Evolutionary conservation across 2,797 vertebrate genomes (phyloP), one percentile per base, ranked within the genome.

Genomic region (Tokudaia tokunoshimensis): DNA sequence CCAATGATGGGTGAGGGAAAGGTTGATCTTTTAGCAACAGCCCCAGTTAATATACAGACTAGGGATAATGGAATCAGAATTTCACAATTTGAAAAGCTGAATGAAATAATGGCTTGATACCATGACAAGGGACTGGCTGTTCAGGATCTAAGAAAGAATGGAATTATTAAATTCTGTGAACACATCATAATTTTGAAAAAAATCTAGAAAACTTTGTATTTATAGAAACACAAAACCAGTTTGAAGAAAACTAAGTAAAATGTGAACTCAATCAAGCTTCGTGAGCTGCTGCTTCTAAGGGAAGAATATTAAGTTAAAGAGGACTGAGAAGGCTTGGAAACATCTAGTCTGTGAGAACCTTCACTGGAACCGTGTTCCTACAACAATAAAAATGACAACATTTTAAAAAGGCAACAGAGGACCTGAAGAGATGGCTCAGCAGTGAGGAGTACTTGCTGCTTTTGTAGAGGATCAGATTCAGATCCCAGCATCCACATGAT

Each of bases 41-140:
- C 3, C 5, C 13, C 29, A 79, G 44, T 85, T 82, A 94, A 61
- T n/a, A 63, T 6, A 57, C 15, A 19, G 83, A 95, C 76, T 79
- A 89, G 47, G 10, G 41, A 57, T 50, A 24, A 74, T 59, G 24
- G 9, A 94, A 82, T 88, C 91, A 74, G 76, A 93, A 78, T 93
- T 72, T 88, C 67, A 85, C 10, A 79, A 19, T 78, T 80, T 52
- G 22, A 20, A 76, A 89, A 92, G 91, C n/a, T 31, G 59, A 86
- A 70, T 59, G 37, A 95, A 94, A 79, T 61, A 89, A 72, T 61
- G 55, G 22, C 9, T 76, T n/a, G 61, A 82, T 57, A 15, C 41
- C 74, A 55, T 92, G 29, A 61, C 22, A 20, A 93, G 17, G 41
- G 41, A 24, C 41, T 47, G 41, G 0, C 4, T 91, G 37, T 57